Base-by-base conservation (phyloP, 1,140 invertebrate species). In the Cepaea nemoralis region DNA sequence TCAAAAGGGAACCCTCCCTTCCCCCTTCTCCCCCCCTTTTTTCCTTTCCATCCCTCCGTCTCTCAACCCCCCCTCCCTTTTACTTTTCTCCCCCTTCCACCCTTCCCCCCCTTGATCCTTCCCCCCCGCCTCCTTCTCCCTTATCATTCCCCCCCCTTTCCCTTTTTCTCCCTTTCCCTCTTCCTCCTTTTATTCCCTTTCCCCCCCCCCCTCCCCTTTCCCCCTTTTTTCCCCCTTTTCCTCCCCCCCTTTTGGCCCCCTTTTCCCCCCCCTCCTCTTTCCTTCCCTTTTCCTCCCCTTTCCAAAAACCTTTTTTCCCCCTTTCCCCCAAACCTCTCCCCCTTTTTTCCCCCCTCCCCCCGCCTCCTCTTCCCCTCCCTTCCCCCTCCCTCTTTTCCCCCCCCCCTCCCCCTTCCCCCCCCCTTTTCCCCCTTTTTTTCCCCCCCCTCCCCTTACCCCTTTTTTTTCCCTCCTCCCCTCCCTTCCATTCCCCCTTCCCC, bases 51-150 rank as follows among this genome's bases (percentile, higher is more conserved):
- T 16, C 42, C 42, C 42, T 16, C 16, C 16, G 6, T 16, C 16
- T 45, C 42, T 16, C 42, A 14, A 5, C 33, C 42, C 39, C 42
- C 45, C 42, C 45, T 40, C 48, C 16, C 66, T 63, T 66, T 37
- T 27, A 35, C 45, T 35, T 66, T 55, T 37, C 55, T 37, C 55
- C 37, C 50, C 63, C 27, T 66, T 33, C 2, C 55, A 39, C 63
- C 37, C 77, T 66, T 59, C 40, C 63, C 40, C 77, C 67, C 63
- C 63, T 33, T 66, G 3, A 5, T 39, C 66, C 19, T 78, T 63
- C 24, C 33, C 22, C 24, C 19, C 63, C 6, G 59, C 37, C 27
- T 66, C 59, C 31, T 59, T 63, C 59, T 40, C 77, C n/a, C 3
- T 42, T 39, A 12, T 24, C 37, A 14, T 71, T 14, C 37, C 69